Evolutionary conservation across 2,888 invertebrate genomes (phyloP).

Genomic region (Rosalia funebris): DNA sequence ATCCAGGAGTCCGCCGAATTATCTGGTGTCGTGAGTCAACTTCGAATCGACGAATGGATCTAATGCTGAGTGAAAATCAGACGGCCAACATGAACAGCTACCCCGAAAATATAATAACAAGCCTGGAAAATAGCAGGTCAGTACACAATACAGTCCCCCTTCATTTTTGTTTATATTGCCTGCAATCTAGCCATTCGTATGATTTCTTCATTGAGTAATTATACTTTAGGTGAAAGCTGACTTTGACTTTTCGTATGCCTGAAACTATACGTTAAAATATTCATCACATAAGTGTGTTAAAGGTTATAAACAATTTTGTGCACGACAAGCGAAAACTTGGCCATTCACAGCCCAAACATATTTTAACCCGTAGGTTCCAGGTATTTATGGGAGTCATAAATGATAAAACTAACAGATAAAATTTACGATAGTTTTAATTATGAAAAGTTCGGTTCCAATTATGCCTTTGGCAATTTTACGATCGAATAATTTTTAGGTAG

Average conservation of each 20-base stretch:
- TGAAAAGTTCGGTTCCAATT: background rate
- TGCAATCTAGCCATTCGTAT: constrained; percentile 17
- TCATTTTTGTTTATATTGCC: constrained; percentile 36
- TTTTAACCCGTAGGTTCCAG: background rate
- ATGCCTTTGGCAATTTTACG: too few species aligned
- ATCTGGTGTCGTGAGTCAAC: too few species aligned
- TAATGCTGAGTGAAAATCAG: constrained; percentile 36
- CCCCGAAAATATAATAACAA: constrained; percentile 53
- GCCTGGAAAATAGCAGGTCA: constrained; percentile 56
- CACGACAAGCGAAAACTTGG: background rate
- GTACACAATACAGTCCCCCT: constrained; percentile 21
- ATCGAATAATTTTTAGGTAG: too few species aligned
- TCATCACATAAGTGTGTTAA: background rate
- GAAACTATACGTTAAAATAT: constrained; percentile 8
- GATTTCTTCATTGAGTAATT: constrained; percentile 26
- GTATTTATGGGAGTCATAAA: background rate
- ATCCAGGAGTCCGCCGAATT: too few species aligned
- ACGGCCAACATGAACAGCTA: constrained; percentile 46
- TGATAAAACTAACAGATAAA: background rate
- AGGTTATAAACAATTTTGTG: background rate
- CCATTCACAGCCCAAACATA: background rate
- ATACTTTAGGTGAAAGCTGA: constrained; percentile 34
- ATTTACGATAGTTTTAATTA: background rate
- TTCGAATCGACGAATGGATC: constrained; percentile 26
- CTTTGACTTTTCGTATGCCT: constrained; percentile 20